Percentiles rank a stretch among this genome's conserved stretches.
Evolutionary conservation across 2,797 vertebrate genomes (phyloP).

Genomic region (Myiothlypis chrysogaster): DNA sequence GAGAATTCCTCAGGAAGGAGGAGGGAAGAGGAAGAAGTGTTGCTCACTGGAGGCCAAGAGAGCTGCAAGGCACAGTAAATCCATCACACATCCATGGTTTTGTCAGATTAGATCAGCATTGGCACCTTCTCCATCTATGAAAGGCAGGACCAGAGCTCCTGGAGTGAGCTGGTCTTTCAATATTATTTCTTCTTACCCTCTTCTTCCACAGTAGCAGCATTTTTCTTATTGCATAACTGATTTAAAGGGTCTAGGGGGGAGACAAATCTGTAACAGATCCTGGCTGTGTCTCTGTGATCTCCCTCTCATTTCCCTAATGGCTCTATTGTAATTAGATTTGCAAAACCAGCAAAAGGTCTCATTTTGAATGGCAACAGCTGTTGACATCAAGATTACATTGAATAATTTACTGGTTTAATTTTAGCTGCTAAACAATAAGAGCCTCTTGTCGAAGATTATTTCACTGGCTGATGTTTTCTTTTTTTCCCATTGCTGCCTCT

Average conservation of each 20-base stretch:
- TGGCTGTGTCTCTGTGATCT: constrained; percentile 50
- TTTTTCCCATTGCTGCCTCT: not conserved
- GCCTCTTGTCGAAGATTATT: constrained; percentile 61
- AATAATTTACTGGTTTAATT: constrained; percentile 82
- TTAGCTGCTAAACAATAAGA: constrained; percentile 75
- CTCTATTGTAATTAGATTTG: constrained; percentile 80
- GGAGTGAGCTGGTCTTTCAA: not conserved
- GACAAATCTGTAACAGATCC: constrained; percentile 46
- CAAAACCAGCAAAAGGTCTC: constrained; percentile 80
- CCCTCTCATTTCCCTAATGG: constrained; percentile 76
- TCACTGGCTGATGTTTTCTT: constrained; percentile 25
- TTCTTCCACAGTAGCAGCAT: not conserved
- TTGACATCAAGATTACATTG: constrained; percentile 80
- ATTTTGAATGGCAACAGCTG: constrained; percentile 83
- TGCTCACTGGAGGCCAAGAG: not conserved
- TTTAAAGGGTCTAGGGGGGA: constrained; percentile 49
- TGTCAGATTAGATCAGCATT: not conserved
- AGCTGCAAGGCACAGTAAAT: not conserved
- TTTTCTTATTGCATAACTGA: constrained; percentile 46
- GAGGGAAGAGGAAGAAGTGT: not conserved
- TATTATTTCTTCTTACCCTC: not conserved
- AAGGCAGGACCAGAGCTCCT: not conserved
- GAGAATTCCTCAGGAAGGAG: not conserved
- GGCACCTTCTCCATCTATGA: not conserved
- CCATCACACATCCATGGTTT: not conserved